Evolutionary conservation across 2,797 vertebrate genomes (phyloP), one percentile per base, ranked within the genome.

Genomic region (Manis javanica): DNA sequence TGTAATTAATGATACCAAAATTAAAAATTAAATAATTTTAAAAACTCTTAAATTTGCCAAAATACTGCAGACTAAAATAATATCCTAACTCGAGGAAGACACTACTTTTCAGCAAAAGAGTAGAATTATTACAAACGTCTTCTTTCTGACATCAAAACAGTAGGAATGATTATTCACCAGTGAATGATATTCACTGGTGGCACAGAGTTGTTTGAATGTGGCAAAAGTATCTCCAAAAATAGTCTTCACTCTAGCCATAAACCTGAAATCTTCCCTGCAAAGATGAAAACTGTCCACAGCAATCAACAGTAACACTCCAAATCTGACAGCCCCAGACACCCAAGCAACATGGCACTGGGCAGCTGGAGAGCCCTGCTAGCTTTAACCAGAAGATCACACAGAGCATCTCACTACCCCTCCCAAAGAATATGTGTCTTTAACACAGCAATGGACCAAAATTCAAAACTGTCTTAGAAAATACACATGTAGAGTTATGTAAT

Each of bases 101-200:
- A 69, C 18, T 34, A 51, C 34, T 64, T 95, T 93, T 96, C 49
- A 96, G 81, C 49, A 90, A 24, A 90, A 90, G 74, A 77, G 10
- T 46, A 23, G 16, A 88, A 31, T 55, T 95, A 93, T 49, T 90
- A 94, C n/a, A 85, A 94, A 92, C 39, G 23, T 81, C 85, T 57
- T 83, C 74, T 74, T 79, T 95, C 49, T 90, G 64, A 95, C 55
- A 96, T 46, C 66, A 90, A 66, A 95, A 92, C 77, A 94, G 71
- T 79, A 94, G 87, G 69, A 96, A 84, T 63, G 55, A 87, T 71
- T 51, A 78, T 39, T 72, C 23, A 64, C 68, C 78, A 46, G 7
- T 42, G 42, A 42, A 42, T 42, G 42, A 42, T 42, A 42, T 46
- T 46, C 42, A 46, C 42, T 95, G 71, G 71, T 57, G 85, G 49